Conservation (phyloP, 2,888 invertebrate species). For the Venustoraphidia nigricollis region DNA sequence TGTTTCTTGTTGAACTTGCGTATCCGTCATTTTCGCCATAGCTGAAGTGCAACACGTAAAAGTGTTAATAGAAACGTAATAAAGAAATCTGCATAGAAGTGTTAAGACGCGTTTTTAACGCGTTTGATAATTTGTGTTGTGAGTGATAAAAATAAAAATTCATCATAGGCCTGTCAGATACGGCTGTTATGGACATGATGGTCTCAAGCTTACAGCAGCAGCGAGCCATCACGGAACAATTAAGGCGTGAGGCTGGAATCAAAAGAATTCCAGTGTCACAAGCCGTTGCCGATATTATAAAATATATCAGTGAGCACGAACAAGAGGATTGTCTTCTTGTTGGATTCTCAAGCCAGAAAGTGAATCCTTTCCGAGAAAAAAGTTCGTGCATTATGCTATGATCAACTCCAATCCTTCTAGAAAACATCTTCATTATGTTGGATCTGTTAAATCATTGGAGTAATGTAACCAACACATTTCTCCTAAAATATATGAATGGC, state of each 20-base stretch:
- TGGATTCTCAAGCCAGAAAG: constrained; percentile 87
- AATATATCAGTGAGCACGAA: constrained; percentile 79
- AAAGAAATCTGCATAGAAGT: no score
- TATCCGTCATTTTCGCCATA: no score
- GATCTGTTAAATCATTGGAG: no score
- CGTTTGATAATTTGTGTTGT: no score
- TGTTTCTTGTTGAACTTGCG: no score
- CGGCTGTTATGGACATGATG: constrained; percentile 85
- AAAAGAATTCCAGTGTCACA: constrained; percentile 76
- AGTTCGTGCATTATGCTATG: constrained; percentile 75
- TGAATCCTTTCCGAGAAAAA: constrained; percentile 91
- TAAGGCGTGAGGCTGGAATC: constrained; percentile 79
- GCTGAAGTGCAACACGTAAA: no score
- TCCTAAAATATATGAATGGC: no score
- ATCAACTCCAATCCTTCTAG: constrained; percentile 15
- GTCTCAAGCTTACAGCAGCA: constrained; percentile 90
- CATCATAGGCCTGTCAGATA: constrained; percentile 80
- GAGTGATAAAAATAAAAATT: constrained; percentile 13
- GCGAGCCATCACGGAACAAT: constrained; percentile 82
- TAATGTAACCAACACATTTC: no score
- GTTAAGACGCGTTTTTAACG: no score
- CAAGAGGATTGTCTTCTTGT: constrained; percentile 86
- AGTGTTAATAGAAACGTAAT: no score
- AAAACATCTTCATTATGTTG: no score
- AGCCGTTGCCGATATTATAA: constrained; percentile 85